phyloP scores from a whole-genome alignment of 2,797 vertebrate species.

The Cuniculus paca region DNA sequence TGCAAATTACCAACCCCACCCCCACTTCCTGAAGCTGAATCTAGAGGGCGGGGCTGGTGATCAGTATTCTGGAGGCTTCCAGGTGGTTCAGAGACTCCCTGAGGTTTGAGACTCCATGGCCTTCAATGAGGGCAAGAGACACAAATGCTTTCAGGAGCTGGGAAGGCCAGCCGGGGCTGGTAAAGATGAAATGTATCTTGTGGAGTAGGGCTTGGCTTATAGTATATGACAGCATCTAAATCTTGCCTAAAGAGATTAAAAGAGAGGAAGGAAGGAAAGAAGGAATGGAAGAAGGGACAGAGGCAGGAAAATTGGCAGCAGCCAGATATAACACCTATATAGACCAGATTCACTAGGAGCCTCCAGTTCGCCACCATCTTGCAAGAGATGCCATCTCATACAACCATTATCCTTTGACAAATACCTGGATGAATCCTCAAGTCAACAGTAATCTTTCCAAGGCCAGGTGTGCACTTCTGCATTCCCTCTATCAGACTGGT shows the following conservation, averaged over 20 bases:
- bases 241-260: not conserved
- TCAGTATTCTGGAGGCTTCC: not conserved
- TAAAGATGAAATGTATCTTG: not conserved
- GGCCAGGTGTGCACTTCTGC: not conserved
- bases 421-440: not conserved
- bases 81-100: not conserved
- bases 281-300: too few relatives aligned
- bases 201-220: not conserved
- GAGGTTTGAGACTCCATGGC: not conserved
- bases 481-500: not conserved
- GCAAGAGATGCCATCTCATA: not conserved
- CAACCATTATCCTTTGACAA: not conserved
- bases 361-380: not conserved
- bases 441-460: not conserved
- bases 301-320: not conserved
- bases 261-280: not conserved
- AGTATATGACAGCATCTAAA: not conserved
- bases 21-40: not conserved
- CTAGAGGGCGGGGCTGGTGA: too few relatives aligned
- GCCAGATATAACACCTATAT: not conserved
- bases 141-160: not conserved
- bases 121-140: not conserved
- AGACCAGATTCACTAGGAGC: not conserved
- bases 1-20: too few relatives aligned
- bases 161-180: rapidly evolving